Evolutionary conservation across 1,140 invertebrate species (phyloP).

Genomic region (Musca vetustissima): DNA sequence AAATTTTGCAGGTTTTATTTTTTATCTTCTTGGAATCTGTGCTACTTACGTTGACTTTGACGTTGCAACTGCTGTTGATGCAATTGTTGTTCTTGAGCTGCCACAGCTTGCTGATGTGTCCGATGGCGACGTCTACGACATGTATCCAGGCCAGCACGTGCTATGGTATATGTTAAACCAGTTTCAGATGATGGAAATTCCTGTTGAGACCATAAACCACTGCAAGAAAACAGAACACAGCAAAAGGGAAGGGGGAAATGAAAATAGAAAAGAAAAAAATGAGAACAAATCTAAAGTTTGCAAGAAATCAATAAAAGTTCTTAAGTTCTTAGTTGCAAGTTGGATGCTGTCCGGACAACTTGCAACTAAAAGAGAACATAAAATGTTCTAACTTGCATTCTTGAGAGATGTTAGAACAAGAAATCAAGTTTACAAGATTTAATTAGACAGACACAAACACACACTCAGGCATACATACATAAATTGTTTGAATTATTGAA

Average conservation of each 20-base stretch:
- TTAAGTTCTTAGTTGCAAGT: background rate
- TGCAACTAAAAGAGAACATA: background rate
- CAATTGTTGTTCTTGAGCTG: conserved; percentile 13
- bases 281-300: background rate
- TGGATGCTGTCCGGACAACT: too few relatives aligned
- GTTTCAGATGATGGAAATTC: conserved; percentile 51
- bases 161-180: conserved; percentile 47
- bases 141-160: conserved; percentile 25
- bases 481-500: conserved; percentile 29
- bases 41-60: conserved; percentile 13
- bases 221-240: too few relatives aligned
- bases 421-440: too few relatives aligned
- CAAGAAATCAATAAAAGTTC: background rate
- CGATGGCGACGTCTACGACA: conserved; percentile 31
- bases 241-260: background rate
- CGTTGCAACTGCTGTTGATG: conserved; percentile 7
- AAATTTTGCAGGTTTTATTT: too few relatives aligned
- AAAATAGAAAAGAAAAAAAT: background rate
- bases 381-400: too few relatives aligned
- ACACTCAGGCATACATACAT: background rate
- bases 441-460: too few relatives aligned
- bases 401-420: too few relatives aligned
- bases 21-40: too few relatives aligned
- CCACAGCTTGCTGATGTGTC: conserved; percentile 3
- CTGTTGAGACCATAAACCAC: conserved; percentile 42